phyloP scores from a whole-genome alignment of 1,140 invertebrate genomes.

The Muscidifurax raptorellus region DNA sequence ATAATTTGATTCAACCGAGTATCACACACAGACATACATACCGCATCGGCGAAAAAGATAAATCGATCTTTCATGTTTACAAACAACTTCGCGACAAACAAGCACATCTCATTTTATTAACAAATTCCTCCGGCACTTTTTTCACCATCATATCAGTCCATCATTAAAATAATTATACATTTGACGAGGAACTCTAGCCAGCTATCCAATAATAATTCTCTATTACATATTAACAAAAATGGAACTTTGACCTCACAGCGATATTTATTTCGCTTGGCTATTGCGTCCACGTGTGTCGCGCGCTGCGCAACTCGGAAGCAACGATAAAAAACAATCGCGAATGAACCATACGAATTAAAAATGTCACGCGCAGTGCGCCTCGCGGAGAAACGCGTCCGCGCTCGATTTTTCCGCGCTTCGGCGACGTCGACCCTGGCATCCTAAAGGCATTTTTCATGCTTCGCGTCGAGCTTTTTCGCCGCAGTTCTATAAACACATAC shows the following conservation, averaged over 20 bases:
- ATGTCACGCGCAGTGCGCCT: neutral
- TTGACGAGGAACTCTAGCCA: neutral
- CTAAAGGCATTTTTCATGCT: conserved; percentile 25
- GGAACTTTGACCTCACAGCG: conserved; percentile 24
- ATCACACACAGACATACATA: no score
- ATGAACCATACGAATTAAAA: neutral
- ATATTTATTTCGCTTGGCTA: neutral
- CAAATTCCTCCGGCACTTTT: neutral
- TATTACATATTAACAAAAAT: neutral
- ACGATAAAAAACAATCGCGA: neutral
- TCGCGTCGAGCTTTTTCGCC: conserved; percentile 19
- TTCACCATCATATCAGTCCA: neutral
- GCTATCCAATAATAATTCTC: neutral
- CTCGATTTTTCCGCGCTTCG: neutral
- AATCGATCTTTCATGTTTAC: neutral
- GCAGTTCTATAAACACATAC: neutral
- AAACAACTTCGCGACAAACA: neutral
- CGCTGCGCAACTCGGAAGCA: no score
- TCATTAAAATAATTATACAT: conserved; percentile 30
- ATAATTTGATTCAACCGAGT: neutral
- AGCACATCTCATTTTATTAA: conserved; percentile 4
- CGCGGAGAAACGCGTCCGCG: conserved; percentile 4
- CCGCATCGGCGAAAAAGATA: no score
- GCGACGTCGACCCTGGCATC: conserved; percentile 30
- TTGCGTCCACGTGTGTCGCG: neutral